phyloP scores from a whole-genome alignment of 2,113 vertebrate species.

The Alouatta palliata region DNA sequence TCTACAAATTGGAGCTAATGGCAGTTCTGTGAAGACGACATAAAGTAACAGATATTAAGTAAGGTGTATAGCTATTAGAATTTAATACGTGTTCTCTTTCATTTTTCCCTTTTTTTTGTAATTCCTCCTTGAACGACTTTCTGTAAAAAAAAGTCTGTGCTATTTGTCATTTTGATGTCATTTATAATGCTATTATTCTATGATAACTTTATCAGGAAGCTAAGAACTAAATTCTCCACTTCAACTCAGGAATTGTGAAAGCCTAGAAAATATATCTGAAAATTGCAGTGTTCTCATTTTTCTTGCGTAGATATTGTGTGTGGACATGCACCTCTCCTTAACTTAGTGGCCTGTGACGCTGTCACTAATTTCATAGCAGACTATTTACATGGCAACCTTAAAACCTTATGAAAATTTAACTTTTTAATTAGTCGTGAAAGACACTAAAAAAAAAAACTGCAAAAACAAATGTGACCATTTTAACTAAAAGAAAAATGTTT shows the following conservation, averaged over 20 bases:
- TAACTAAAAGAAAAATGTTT: slow-evolving; percentile 17
- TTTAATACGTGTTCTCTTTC: background rate
- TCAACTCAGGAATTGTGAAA: background rate
- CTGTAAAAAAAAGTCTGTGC: background rate
- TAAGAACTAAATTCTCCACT: background rate
- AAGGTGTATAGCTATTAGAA: background rate
- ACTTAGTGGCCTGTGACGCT: background rate
- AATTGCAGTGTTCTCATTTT: background rate
- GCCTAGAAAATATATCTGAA: background rate
- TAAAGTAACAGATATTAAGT: background rate
- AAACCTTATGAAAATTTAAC: background rate
- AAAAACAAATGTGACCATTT: slow-evolving; percentile 42
- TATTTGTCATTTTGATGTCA: background rate
- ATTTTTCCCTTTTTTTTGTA: background rate
- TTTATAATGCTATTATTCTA: background rate
- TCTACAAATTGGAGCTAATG: background rate
- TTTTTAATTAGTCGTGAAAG: slow-evolving; percentile 32
- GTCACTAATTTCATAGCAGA: background rate
- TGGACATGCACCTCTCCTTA: background rate
- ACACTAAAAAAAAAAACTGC: background rate
- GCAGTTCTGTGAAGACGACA: background rate
- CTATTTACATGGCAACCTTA: background rate
- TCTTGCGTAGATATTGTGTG: background rate
- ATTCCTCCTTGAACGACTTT: background rate
- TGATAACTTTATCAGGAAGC: background rate